A percentile compares a stretch with the other conserved stretches of the same genome.
phyloP scores from a whole-genome alignment of 2,888 invertebrate species.

The Oscheius myriophilus region DNA sequence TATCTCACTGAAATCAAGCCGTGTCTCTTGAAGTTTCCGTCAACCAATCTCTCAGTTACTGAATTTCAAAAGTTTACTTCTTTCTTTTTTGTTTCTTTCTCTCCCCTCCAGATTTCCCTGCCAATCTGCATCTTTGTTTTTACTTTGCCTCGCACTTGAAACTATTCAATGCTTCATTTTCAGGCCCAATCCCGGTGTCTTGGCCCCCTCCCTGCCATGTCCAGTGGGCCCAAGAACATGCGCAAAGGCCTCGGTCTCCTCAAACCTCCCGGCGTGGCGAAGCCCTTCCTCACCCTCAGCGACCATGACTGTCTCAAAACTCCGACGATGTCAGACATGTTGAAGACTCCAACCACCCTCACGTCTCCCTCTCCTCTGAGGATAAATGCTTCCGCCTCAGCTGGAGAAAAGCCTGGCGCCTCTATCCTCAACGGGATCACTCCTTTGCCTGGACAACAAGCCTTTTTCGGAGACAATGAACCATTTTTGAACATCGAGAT shows the following conservation, averaged over 20 bases:
- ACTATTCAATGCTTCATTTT: background rate
- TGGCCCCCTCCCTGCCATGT: conserved; percentile 8
- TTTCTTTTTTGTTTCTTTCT: too few relatives aligned
- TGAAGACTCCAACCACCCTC: conserved; percentile 45
- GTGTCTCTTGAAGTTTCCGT: too few relatives aligned
- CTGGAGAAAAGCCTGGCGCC: conserved; percentile 37
- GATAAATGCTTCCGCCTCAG: conserved; percentile 8
- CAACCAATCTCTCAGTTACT: too few relatives aligned
- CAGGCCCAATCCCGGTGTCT: conserved; percentile 22
- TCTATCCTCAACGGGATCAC: conserved; percentile 42
- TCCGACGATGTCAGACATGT: conserved; percentile 60
- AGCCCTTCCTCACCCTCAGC: conserved; percentile 33
- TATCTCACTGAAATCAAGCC: too few relatives aligned
- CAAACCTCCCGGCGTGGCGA: conserved; percentile 27
- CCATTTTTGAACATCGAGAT: conserved; percentile 43
- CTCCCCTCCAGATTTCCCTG: too few relatives aligned
- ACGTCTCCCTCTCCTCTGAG: conserved; percentile 30
- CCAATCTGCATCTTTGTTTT: too few relatives aligned
- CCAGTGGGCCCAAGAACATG: conserved; percentile 27
- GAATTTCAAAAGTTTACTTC: too few relatives aligned
- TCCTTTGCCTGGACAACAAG: conserved; percentile 46
- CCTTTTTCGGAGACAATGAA: conserved; percentile 60
- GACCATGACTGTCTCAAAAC: conserved; percentile 60
- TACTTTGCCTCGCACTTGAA: too few relatives aligned
- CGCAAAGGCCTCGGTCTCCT: conserved; percentile 33